Conservation (phyloP, 2,113 vertebrate species). For the Cyprinus carpio region DNA sequence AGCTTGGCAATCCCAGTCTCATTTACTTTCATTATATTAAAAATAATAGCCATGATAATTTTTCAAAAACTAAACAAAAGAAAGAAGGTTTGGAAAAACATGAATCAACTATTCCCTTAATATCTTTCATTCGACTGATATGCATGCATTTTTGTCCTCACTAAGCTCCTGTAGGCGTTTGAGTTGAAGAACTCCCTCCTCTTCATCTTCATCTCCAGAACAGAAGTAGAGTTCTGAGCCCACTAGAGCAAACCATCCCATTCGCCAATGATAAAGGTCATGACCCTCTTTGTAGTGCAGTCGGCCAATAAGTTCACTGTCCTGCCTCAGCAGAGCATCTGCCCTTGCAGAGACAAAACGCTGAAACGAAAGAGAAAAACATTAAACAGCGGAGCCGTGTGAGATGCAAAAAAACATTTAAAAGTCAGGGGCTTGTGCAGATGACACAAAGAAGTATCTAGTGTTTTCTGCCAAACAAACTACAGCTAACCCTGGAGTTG, state of each 20-base stretch:
- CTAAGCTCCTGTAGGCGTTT: slow-evolving; percentile 93
- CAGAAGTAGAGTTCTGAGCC: slow-evolving; percentile 84
- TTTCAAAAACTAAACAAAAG: background rate
- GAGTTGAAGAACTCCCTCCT: slow-evolving; percentile 83
- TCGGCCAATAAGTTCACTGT: slow-evolving; percentile 86
- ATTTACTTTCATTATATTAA: background rate
- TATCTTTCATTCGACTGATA: slow-evolving; percentile 1
- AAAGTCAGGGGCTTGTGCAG: slow-evolving; percentile 32
- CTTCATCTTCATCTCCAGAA: slow-evolving; percentile 73
- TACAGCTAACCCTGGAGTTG: slow-evolving; percentile 48
- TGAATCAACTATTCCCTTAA: background rate
- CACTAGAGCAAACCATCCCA: slow-evolving; percentile 90
- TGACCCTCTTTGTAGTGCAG: slow-evolving; percentile 93
- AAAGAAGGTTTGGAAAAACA: background rate
- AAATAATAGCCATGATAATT: background rate
- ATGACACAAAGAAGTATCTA: slow-evolving; percentile 47
- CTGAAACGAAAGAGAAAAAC: slow-evolving; percentile 68
- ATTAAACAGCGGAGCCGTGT: background rate
- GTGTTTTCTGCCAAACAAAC: slow-evolving; percentile 51
- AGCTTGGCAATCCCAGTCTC: background rate
- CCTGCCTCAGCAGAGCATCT: slow-evolving; percentile 78
- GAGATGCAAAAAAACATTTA: slow-evolving; percentile 17
- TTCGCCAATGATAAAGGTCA: slow-evolving; percentile 88
- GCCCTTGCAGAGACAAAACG: slow-evolving; percentile 83
- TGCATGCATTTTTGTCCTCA: slow-evolving; percentile 70